These are phyloP conservation scores for Rhagoletis zephyria DNA, from an alignment of 1,140 invertebrate genomes.

Conservation along the genomic window DNA sequence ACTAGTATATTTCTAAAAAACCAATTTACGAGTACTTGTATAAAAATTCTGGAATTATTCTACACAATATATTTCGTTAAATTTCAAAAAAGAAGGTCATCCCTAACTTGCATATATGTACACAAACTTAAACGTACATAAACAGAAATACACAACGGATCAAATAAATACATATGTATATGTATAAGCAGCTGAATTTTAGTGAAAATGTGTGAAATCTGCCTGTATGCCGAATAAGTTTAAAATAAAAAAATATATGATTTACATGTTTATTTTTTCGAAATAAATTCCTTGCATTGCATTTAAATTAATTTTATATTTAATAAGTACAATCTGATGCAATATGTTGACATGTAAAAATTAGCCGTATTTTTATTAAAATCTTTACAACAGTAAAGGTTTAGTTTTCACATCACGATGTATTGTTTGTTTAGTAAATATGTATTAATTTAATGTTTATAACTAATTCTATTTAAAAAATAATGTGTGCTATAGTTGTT, in stretches of 20 bases:
- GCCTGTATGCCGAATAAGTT: background rate
- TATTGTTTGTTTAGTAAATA: constrained; percentile 10
- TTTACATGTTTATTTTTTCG: background rate
- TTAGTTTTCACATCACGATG: background rate
- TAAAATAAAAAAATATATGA: too few relatives aligned
- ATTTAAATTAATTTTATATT: background rate
- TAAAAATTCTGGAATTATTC: too few relatives aligned
- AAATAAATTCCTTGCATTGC: background rate
- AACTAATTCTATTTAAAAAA: constrained; percentile 47
- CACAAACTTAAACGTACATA: background rate
- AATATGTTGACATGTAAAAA: constrained; percentile 2
- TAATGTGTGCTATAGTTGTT: constrained; percentile 56
- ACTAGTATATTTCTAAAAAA: too few relatives aligned
- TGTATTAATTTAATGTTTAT: constrained; percentile 10
- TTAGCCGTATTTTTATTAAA: background rate
- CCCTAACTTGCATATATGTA: background rate
- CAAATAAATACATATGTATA: background rate
- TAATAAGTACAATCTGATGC: too few relatives aligned
- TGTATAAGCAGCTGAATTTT: background rate
- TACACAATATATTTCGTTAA: too few relatives aligned
- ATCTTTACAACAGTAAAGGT: background rate
- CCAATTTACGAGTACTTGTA: too few relatives aligned
- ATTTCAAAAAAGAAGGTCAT: background rate
- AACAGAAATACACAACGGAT: background rate
- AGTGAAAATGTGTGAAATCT: background rate